Conservation (phyloP, 2,888 invertebrate species). For the Brenthis ino region DNA sequence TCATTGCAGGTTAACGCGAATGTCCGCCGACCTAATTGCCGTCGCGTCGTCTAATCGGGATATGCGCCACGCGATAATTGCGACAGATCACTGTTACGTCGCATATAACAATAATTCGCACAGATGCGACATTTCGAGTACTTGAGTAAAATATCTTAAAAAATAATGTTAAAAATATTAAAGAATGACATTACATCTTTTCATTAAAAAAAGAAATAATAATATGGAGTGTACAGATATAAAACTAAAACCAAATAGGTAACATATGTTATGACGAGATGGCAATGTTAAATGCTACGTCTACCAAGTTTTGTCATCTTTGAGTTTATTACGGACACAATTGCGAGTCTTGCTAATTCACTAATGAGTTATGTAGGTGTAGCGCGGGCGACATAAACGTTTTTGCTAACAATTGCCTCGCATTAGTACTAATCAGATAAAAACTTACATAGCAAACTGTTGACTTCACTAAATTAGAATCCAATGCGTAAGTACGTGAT, state of each 20-base stretch:
- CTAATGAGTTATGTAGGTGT: slow-evolving; percentile 80
- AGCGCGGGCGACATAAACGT: slow-evolving; percentile 78
- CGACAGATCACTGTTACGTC: slow-evolving; percentile 63
- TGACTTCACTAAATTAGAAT: slow-evolving; percentile 47
- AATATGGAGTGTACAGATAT: not conserved
- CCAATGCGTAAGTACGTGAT: slow-evolving; percentile 53
- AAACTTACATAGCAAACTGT: slow-evolving; percentile 50
- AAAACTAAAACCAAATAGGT: not conserved
- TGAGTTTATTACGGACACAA: slow-evolving; percentile 75
- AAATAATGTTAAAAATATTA: not conserved
- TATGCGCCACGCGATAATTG: slow-evolving; percentile 81
- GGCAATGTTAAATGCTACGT: slow-evolving; percentile 47
- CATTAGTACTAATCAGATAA: slow-evolving; percentile 66
- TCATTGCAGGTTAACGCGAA: slow-evolving; percentile 79
- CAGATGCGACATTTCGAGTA: slow-evolving; percentile 44
- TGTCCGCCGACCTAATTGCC: slow-evolving; percentile 81
- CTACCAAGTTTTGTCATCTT: slow-evolving; percentile 55
- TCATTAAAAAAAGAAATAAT: not conserved
- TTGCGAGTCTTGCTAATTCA: slow-evolving; percentile 77
- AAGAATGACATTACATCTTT: not conserved
- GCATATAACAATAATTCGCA: slow-evolving; percentile 34
- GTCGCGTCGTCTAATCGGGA: slow-evolving; percentile 80
- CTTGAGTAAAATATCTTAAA: not conserved
- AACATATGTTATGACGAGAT: not conserved
- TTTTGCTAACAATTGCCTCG: slow-evolving; percentile 63